These are phyloP conservation scores for Pyrrhosoma nymphula DNA, from an alignment of 2,888 invertebrate species.

Conservation along the genomic window DNA sequence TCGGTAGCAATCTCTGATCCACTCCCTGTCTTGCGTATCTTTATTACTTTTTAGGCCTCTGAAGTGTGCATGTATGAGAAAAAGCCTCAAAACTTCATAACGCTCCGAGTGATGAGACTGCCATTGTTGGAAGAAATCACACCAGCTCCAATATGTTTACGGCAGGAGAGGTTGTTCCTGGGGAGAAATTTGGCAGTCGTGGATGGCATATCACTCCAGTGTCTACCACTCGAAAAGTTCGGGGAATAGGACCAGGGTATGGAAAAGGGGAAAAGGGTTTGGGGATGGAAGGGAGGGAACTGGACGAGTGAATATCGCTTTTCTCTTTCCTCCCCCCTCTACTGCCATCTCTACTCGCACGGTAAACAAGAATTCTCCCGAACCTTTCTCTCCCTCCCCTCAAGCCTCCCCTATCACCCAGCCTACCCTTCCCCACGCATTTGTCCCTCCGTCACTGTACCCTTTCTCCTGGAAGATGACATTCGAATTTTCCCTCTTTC, in stretches of 20 bases:
- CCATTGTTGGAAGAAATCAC: constrained; percentile 32
- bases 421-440: not conserved
- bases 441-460: not conserved
- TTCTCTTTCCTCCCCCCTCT: not conserved
- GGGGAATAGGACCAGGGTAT: not conserved
- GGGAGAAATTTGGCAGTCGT: not conserved
- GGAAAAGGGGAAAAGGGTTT: not conserved
- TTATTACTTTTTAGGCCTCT: not conserved
- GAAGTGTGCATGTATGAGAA: not conserved
- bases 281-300: not conserved
- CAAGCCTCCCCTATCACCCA: not conserved
- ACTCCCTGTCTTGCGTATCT: not conserved
- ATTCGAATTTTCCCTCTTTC: not conserved
- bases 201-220: not conserved
- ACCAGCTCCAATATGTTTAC: not conserved
- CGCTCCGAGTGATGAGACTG: not conserved
- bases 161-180: not conserved
- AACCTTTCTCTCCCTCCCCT: not conserved
- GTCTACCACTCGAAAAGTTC: not conserved
- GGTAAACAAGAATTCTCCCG: not conserved
- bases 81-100: not conserved
- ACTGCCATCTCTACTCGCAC: not conserved
- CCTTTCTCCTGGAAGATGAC: not conserved
- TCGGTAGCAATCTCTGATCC: not conserved
- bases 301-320: not conserved